These are phyloP conservation scores for Apaloderma vittatum DNA, from an alignment of 2,113 vertebrate species.

Conservation along the genomic window DNA sequence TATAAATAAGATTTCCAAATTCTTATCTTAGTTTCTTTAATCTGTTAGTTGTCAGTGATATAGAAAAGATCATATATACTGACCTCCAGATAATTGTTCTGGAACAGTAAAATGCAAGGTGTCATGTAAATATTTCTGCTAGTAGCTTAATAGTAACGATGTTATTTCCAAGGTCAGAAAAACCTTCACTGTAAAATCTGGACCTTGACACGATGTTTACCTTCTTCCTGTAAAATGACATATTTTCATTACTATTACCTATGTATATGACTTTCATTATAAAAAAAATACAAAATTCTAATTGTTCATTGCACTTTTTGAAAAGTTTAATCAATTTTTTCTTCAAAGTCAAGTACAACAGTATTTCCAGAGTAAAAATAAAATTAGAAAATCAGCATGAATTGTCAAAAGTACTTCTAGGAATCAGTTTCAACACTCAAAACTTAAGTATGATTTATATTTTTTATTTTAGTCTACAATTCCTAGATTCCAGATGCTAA, in stretches of 20 bases:
- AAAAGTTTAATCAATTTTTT: background rate
- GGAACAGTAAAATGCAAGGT: conserved; percentile 31
- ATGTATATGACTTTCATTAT: background rate
- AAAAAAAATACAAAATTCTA: background rate
- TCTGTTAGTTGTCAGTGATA: conserved; percentile 27
- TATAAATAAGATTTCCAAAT: conserved; percentile 30
- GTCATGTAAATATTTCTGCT: conserved; percentile 29
- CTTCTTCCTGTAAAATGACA: background rate
- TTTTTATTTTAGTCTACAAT: background rate
- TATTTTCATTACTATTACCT: background rate
- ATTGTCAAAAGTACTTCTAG: background rate
- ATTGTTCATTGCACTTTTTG: background rate
- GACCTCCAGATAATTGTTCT: conserved; percentile 19
- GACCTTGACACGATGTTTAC: background rate
- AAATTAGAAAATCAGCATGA: background rate
- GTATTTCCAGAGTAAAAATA: background rate
- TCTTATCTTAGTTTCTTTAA: conserved; percentile 25
- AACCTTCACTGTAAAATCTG: background rate
- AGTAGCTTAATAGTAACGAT: conserved; percentile 13
- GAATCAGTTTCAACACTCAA: background rate
- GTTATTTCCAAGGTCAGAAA: conserved; percentile 5
- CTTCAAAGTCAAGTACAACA: background rate
- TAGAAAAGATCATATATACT: background rate
- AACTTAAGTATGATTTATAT: background rate
- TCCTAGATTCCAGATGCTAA: background rate